Percentiles rank a stretch among this genome's conserved stretches.
phyloP scores from a whole-genome alignment of 2,888 invertebrate genomes.

The Drosophila fungiperda region DNA sequence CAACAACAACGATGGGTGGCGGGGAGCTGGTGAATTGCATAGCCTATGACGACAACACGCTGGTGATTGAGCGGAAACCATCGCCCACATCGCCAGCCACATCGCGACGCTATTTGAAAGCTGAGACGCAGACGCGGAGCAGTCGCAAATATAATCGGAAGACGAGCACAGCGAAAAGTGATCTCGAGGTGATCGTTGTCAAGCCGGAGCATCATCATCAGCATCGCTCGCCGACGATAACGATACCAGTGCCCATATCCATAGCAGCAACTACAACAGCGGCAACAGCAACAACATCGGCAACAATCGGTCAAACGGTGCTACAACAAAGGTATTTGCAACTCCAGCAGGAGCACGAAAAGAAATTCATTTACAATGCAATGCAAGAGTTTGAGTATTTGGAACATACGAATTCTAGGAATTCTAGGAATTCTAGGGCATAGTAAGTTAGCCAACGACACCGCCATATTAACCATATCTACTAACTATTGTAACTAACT shows the following conservation, averaged over 20 bases:
- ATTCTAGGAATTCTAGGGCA: slow-evolving; percentile 54
- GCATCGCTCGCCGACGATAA: slow-evolving; percentile 72
- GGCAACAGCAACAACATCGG: slow-evolving; percentile 24
- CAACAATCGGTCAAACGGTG: slow-evolving; percentile 51
- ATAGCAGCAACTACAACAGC: neutral
- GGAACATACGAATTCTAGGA: slow-evolving; percentile 65
- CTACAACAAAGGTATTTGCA: slow-evolving; percentile 78
- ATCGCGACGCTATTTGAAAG: slow-evolving; percentile 64
- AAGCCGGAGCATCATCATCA: slow-evolving; percentile 68
- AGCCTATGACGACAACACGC: slow-evolving; percentile 71
- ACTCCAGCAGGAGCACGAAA: slow-evolving; percentile 75
- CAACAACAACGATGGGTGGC: slow-evolving; percentile 49
- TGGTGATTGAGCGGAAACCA: slow-evolving; percentile 68
- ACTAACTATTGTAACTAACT: slow-evolving; percentile 46
- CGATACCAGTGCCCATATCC: slow-evolving; percentile 63
- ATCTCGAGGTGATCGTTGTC: slow-evolving; percentile 63
- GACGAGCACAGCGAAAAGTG: slow-evolving; percentile 54
- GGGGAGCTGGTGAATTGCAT: slow-evolving; percentile 73
- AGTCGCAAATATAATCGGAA: slow-evolving; percentile 74
- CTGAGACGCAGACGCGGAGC: slow-evolving; percentile 62
- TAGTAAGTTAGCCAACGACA: slow-evolving; percentile 69
- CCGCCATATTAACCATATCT: slow-evolving; percentile 28
- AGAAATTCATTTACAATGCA: slow-evolving; percentile 75
- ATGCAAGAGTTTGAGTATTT: slow-evolving; percentile 74
- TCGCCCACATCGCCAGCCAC: slow-evolving; percentile 70